A percentile compares a stretch with the other conserved stretches of the same genome.
Conservation (phyloP, 1,140 invertebrate species). For the Heliconius hermathena region DNA sequence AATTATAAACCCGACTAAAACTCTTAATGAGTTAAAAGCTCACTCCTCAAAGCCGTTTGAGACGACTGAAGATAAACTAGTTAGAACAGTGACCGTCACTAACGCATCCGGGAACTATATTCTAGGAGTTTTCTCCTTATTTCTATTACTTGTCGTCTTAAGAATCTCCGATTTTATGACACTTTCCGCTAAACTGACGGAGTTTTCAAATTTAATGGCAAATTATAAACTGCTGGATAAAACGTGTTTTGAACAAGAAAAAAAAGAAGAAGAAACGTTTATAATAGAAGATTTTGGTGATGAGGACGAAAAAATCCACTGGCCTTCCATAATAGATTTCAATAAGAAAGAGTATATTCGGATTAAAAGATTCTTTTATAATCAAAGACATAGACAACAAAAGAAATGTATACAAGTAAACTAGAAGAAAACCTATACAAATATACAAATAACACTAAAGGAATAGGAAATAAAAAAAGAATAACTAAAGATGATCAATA, state of each 20-base stretch:
- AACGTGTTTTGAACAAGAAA: conserved; percentile 36
- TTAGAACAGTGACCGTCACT: conserved; percentile 45
- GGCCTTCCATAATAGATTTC: conserved; percentile 47
- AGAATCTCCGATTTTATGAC: conserved; percentile 55
- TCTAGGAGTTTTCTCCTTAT: conserved; percentile 57
- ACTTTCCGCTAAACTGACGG: conserved; percentile 63
- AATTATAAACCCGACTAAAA: conserved; percentile 51
- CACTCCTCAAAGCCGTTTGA: conserved; percentile 34
- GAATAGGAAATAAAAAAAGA: conserved; percentile 2
- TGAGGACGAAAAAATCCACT: conserved; percentile 42
- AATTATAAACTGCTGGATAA: conserved; percentile 59
- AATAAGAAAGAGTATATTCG: conserved; percentile 46
- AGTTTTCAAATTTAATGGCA: conserved; percentile 60
- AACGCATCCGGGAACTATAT: conserved; percentile 59
- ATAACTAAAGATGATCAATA: conserved; percentile 54
- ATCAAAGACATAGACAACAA: conserved; percentile 37
- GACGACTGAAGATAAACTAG: conserved; percentile 48
- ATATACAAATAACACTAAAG: conserved; percentile 2
- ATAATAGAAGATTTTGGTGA: conserved; percentile 40
- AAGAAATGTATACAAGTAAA: conserved; percentile 12
- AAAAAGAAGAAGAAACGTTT: conserved; percentile 31
- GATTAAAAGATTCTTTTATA: conserved; percentile 50
- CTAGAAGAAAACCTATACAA: conserved; percentile 18
- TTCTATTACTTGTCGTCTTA: conserved; percentile 51
- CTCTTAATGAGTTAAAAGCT: conserved; percentile 44